Evolutionary conservation across 2,797 vertebrate species (phyloP).

Genomic region (Danio choprae): DNA sequence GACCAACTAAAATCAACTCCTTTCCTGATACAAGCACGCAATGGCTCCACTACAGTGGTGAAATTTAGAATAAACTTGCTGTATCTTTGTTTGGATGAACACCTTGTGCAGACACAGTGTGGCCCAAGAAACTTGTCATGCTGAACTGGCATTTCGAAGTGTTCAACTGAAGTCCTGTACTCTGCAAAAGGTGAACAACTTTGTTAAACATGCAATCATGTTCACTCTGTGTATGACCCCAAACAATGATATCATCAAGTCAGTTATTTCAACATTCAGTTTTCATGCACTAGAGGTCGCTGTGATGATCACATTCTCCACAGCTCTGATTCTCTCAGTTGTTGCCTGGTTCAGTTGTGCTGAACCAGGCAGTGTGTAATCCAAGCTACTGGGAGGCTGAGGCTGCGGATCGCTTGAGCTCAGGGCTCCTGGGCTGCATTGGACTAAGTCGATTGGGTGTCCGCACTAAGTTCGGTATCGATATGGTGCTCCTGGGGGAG

Average conservation of each 20-base stretch:
- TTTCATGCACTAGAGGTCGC: too few relatives aligned
- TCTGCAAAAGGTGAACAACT: not conserved
- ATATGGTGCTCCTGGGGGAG: slow-evolving; percentile 63
- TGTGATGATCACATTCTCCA: too few relatives aligned
- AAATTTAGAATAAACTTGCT: not conserved
- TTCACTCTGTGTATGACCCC: not conserved
- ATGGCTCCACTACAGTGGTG: not conserved
- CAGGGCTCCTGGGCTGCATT: slow-evolving; percentile 70
- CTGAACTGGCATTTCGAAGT: too few relatives aligned
- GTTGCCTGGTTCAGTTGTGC: too few relatives aligned
- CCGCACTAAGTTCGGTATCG: slow-evolving; percentile 60
- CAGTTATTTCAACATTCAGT: too few relatives aligned
- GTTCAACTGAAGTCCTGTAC: not conserved
- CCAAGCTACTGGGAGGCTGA: too few relatives aligned
- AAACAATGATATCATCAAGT: not conserved
- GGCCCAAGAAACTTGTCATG: too few relatives aligned
- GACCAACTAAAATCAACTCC: not conserved
- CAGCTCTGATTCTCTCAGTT: too few relatives aligned
- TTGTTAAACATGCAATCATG: not conserved
- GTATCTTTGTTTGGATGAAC: too few relatives aligned
- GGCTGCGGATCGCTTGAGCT: too few relatives aligned
- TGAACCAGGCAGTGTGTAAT: too few relatives aligned
- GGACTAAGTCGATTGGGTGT: slow-evolving; percentile 61
- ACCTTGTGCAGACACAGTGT: too few relatives aligned
- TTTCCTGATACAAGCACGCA: not conserved